Evolutionary conservation across 2,113 vertebrate species (phyloP), one percentile per base, ranked within the genome.

Genomic region (Mola mola): DNA sequence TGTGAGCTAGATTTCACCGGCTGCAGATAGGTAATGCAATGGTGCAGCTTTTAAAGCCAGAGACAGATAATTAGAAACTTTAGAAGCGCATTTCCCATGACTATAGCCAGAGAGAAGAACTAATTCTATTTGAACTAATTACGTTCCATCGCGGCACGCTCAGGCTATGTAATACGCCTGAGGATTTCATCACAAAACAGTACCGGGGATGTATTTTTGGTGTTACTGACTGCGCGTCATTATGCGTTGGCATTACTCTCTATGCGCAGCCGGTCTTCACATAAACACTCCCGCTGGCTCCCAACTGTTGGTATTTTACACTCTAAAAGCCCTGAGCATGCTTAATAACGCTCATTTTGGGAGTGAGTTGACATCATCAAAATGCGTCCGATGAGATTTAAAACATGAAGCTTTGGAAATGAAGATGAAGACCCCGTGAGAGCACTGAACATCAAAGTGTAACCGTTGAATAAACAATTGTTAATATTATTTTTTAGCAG

Each of bases 51-150:
- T 92, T 91, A 91, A 91, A 88, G 87, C 79, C 82, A 87, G 78
- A 74, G 78, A 71, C 78, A 82, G 87, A 91, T 91, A 91, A 92
- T 91, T 90, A 90, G 78, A 88, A 89, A 92, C 86, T 91, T 89
- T 90, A 88, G 87, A 89, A 88, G 85, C 80, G 42, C 79, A 81
- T 88, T 87, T 91, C 90, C 90, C 89, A 86, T 89, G 90, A 86
- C 89, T 88, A 84, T 80, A 88, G 84, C 87, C 82, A 78, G 83
- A 83, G 80, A 80, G 82, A 91, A 89, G 84, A 85, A 87, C 81
- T 89, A 85, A 92, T 91, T 88, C 86, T 85, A 90, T 88, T 89
- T 88, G 77, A 88, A 83, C 90, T 89, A 91, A 91, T 91, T 91
- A 91, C 84, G 72, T 89, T 88, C 83, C 82, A 66, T 75, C 68